phyloP scores from a whole-genome alignment of 2,113 vertebrate genomes.

The Carassius gibelio region DNA sequence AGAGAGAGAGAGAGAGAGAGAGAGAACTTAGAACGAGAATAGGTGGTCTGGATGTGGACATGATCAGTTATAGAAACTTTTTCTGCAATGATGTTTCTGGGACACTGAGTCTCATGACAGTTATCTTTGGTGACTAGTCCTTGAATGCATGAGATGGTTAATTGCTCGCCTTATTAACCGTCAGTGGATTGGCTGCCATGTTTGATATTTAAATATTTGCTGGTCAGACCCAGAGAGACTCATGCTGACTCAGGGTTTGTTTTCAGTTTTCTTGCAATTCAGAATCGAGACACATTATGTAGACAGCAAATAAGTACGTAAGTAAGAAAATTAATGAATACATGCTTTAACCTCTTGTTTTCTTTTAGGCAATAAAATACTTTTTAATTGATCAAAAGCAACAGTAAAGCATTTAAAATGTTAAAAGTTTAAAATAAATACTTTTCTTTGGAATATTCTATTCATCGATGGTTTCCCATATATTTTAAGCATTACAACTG shows the following conservation, averaged over 20 bases:
- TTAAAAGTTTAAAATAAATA: too few relatives aligned
- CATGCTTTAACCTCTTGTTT: too few relatives aligned
- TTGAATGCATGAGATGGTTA: background rate
- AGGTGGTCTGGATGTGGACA: background rate
- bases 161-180: background rate
- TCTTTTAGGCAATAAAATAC: too few relatives aligned
- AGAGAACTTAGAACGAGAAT: background rate
- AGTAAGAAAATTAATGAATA: too few relatives aligned
- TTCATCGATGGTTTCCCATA: too few relatives aligned
- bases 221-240: background rate
- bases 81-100: slow-evolving; percentile 47
- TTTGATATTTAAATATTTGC: background rate
- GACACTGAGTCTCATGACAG: slow-evolving; percentile 42
- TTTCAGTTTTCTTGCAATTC: background rate
- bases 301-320: too few relatives aligned
- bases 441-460: too few relatives aligned
- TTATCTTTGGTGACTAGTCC: background rate
- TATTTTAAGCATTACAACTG: too few relatives aligned
- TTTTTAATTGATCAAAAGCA: too few relatives aligned
- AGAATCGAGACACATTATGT: too few relatives aligned
- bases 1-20: background rate
- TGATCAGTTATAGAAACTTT: slow-evolving; percentile 15
- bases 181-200: background rate
- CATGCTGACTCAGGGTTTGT: background rate
- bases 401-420: too few relatives aligned